These are phyloP conservation scores for Notamacropus eugenii DNA, from an alignment of 2,797 vertebrate species.

Conservation along the genomic window DNA sequence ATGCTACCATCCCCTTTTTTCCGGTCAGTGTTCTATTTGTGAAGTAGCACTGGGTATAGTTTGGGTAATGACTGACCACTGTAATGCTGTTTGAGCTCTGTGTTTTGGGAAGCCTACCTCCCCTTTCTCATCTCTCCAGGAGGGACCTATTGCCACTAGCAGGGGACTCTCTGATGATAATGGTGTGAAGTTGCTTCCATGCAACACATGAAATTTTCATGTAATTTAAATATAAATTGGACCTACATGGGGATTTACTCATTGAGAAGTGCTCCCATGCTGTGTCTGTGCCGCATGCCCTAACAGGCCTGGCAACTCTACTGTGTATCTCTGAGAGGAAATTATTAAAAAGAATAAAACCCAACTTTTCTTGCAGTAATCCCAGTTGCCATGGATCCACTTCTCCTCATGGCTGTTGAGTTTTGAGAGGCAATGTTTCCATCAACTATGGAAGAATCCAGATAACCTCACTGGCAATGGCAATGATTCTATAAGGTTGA, in stretches of 20 bases:
- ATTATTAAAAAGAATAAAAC: slow-evolving; percentile 40
- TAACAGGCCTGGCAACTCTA: not conserved
- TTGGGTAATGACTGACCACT: not conserved
- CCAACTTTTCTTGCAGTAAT: not conserved
- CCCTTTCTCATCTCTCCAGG: not conserved
- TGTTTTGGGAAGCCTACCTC: not conserved
- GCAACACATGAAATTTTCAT: slow-evolving; percentile 39
- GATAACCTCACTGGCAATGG: not conserved
- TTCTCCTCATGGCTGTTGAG: not conserved
- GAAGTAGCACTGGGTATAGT: not conserved
- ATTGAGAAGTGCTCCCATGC: not conserved
- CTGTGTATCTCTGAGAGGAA: slow-evolving; percentile 7
- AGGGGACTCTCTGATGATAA: slow-evolving; percentile 10
- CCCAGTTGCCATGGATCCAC: not conserved
- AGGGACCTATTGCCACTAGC: slow-evolving; percentile 31
- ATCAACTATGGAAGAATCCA: not conserved
- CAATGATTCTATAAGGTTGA: not conserved
- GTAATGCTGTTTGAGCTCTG: not conserved
- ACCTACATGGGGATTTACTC: not conserved
- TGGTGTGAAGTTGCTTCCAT: slow-evolving; percentile 36
- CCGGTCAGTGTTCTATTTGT: not conserved
- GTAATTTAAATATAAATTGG: slow-evolving; percentile 51
- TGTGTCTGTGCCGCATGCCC: slow-evolving; percentile 27
- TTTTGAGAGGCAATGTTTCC: not conserved
- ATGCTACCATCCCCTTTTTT: not conserved